phyloP scores from a whole-genome alignment of 2,888 invertebrate species.

The Rotaria macrura region DNA sequence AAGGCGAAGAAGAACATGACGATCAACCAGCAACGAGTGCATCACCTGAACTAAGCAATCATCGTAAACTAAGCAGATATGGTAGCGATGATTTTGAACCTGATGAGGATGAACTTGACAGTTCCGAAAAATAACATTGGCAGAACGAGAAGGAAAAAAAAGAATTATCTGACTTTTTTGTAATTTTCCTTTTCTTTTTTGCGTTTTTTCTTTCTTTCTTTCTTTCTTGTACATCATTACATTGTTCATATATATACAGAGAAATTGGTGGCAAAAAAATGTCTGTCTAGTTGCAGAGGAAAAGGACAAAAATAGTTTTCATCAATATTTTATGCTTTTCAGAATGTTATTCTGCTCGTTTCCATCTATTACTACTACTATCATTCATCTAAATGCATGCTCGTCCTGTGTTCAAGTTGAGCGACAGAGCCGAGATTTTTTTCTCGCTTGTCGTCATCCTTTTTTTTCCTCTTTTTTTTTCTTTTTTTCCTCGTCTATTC shows the following conservation, averaged over 20 bases:
- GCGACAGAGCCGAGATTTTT: background rate
- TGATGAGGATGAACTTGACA: background rate
- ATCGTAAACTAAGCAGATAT: background rate
- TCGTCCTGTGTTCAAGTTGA: background rate
- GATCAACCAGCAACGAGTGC: background rate
- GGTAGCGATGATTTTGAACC: background rate
- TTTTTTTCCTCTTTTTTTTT: background rate
- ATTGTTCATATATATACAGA: background rate
- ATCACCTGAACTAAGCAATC: background rate
- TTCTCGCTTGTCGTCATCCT: background rate
- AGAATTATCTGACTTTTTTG: background rate
- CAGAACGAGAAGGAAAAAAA: background rate
- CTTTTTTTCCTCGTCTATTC: background rate
- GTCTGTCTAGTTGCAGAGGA: background rate
- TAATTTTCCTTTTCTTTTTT: background rate
- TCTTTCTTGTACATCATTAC: conserved; percentile 5
- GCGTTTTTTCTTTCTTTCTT: background rate
- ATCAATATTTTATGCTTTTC: background rate
- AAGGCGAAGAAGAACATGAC: background rate
- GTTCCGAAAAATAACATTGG: background rate
- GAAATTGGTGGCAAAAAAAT: background rate
- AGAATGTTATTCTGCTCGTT: background rate
- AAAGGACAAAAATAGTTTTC: background rate
- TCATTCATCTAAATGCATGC: background rate
- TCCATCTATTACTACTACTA: conserved; percentile 2